Evolutionary conservation across 2,888 invertebrate species (phyloP), one percentile per base, ranked within the genome.

Genomic region (Parelbella ahira): DNA sequence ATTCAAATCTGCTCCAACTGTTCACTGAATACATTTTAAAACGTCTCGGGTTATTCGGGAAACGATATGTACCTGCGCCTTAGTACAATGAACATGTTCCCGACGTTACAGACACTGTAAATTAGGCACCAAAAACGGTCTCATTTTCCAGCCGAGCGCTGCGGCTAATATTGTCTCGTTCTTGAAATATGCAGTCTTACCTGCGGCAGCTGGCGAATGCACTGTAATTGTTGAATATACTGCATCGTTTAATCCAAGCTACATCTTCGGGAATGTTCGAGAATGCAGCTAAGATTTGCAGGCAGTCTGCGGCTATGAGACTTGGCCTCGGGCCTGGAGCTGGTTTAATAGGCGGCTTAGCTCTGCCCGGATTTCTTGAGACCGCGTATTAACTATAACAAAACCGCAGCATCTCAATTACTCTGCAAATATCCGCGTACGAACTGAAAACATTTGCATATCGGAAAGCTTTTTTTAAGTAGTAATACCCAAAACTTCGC

Each of bases 61-160:
- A 59, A 57, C 58, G 54, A 57, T 60, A 66, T 56, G 63, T 60
- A 61, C 65, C 62, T 64, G 71, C 62, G 63, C 64, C 62, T 63
- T 53, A 55, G 60, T 61, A 65, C 66, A 62, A 58, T 58, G 67
- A 68, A 66, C 73, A 60, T 66, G 76, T 67, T 70, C 73, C 63
- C 63, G 68, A 66, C 77, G 74, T 76, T 73, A 77, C 72, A 68
- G 63, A 63, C 74, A 69, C 70, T 74, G 74, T 84, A 82, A 83
- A 82, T 83, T 81, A 81, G 69, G 61, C 64, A 71, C 76, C 78
- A 79, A 83, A 81, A 81, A 76, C 82, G 75, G 81, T 79, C 76
- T 79, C 77, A 72, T 82, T 83, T 90, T 90, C 90, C 90, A 83
- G 88, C 82, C 89, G 89, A 90, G 88, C 83, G 88, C 89, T 71